These are phyloP conservation scores for Atherinomorus stipes DNA, from an alignment of 2,113 vertebrate species.

Conservation along the genomic window DNA sequence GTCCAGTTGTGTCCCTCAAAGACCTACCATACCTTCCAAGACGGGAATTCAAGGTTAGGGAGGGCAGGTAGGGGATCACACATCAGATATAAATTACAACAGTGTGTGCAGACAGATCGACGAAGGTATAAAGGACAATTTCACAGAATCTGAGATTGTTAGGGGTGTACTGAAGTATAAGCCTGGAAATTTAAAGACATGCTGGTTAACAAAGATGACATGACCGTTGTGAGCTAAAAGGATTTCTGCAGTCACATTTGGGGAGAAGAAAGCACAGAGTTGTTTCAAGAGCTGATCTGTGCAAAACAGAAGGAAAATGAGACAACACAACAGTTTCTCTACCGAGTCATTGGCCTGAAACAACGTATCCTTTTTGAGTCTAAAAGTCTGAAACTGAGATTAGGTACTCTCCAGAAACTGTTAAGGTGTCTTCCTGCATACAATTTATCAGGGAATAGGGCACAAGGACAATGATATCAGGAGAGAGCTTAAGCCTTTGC, in stretches of 20 bases:
- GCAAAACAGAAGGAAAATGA: background rate
- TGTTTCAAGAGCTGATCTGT: constrained; percentile 4
- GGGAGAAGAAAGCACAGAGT: background rate
- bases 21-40: constrained; percentile 1
- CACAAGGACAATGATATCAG: background rate
- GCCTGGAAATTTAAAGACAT: too few relatives aligned
- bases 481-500: background rate
- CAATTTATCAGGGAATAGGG: background rate
- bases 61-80: background rate
- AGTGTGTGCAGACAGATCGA: background rate
- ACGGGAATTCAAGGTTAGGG: background rate
- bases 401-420: background rate
- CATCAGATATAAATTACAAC: background rate
- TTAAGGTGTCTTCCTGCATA: background rate
- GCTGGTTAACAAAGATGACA: background rate
- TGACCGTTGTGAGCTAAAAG: background rate
- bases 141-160: too few relatives aligned
- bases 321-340: background rate
- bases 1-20: background rate
- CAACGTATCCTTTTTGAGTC: background rate
- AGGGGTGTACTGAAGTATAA: background rate
- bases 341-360: background rate
- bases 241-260: background rate
- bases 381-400: background rate
- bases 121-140: background rate